These are phyloP conservation scores for Rhopalosiphum padi DNA, from an alignment of 1,140 invertebrate genomes.

Conservation along the genomic window DNA sequence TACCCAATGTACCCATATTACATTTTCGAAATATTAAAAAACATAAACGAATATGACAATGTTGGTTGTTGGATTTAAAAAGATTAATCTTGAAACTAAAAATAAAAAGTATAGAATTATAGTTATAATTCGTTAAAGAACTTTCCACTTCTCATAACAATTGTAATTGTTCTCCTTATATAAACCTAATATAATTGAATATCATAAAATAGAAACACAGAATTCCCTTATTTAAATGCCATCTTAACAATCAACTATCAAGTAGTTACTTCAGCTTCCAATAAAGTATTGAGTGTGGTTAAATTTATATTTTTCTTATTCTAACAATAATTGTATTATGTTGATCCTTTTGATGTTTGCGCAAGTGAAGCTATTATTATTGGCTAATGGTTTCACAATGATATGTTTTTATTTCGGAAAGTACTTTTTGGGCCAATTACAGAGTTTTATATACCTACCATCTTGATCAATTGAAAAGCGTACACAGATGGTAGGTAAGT, in stretches of 20 bases:
- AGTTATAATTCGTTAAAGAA: neutral
- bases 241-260: neutral
- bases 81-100: neutral
- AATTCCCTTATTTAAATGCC: neutral
- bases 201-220: neutral
- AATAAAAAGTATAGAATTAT: neutral
- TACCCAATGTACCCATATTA: neutral
- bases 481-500: neutral
- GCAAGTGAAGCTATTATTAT: neutral
- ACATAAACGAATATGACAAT: neutral
- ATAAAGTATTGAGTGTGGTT: neutral
- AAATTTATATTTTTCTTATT: neutral
- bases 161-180: neutral
- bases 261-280: neutral
- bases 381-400: neutral
- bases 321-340: constrained; percentile 5
- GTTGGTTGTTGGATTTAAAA: neutral
- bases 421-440: neutral
- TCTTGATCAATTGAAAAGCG: neutral
- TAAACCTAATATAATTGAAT: neutral
- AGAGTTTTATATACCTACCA: neutral
- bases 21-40: neutral
- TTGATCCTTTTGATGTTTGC: neutral
- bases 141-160: neutral
- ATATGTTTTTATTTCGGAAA: neutral